Evolutionary conservation across 2,113 vertebrate genomes (phyloP).

Genomic region (Atherinomorus stipes): DNA sequence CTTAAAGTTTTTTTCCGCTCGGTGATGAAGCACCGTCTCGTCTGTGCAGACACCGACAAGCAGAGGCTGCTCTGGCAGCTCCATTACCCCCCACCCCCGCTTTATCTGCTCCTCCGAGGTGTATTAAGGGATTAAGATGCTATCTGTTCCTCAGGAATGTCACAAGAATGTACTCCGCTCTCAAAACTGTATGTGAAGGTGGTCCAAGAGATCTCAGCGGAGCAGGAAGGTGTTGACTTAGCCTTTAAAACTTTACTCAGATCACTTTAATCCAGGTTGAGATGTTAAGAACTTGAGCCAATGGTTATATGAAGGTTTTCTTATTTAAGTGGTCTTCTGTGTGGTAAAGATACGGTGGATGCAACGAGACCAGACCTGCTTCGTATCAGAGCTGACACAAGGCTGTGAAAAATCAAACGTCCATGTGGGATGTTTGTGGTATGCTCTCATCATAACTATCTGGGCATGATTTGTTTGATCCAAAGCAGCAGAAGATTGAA

Average conservation of each 20-base stretch:
- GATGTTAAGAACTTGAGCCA: slow-evolving; percentile 1
- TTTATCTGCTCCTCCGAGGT: slow-evolving; percentile 44
- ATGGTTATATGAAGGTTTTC: not conserved
- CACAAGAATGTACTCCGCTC: slow-evolving; percentile 25
- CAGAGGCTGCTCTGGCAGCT: slow-evolving; percentile 29
- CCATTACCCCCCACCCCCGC: slow-evolving; percentile 13
- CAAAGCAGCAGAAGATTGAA: not conserved
- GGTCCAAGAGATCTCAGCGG: not conserved
- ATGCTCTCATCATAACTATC: slow-evolving; percentile 51
- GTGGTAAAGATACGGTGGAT: slow-evolving; percentile 16
- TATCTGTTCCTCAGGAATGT: slow-evolving; percentile 63
- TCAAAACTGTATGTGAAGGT: not conserved
- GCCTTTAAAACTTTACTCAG: not conserved
- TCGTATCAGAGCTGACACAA: not conserved
- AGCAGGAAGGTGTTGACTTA: slow-evolving; percentile 4
- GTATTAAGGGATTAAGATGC: slow-evolving; percentile 65
- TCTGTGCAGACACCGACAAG: slow-evolving; percentile 10
- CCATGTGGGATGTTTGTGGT: slow-evolving; percentile 38
- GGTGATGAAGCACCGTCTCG: not conserved
- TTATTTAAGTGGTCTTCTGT: slow-evolving; percentile 13
- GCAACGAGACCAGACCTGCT: slow-evolving; percentile 65
- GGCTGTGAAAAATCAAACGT: slow-evolving; percentile 29
- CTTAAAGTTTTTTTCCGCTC: not conserved
- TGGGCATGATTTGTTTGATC: slow-evolving; percentile 19
- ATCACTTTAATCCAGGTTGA: slow-evolving; percentile 1